A percentile compares a stretch with the other conserved stretches of the same genome.
Conservation (phyloP, 2,888 invertebrate species). For the Trachelus iudaicus region DNA sequence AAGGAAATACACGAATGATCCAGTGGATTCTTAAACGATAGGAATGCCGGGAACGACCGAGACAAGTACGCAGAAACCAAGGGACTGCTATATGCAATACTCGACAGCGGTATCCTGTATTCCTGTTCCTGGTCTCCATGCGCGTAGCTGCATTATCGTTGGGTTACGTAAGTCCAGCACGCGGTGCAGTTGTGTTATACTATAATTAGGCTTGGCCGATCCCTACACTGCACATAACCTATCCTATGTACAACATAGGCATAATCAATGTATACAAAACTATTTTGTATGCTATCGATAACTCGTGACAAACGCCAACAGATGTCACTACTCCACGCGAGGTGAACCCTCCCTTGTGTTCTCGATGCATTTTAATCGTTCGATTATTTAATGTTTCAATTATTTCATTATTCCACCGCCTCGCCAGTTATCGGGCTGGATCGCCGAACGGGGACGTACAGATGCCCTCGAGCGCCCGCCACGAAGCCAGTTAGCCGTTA, state of each 20-base stretch:
- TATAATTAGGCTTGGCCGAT: slow-evolving; percentile 47
- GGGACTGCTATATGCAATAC: neutral
- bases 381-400: neutral
- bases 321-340: neutral
- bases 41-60: neutral
- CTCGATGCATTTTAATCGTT: neutral
- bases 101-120: neutral
- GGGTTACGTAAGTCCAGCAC: slow-evolving; percentile 51
- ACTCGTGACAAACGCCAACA: neutral
- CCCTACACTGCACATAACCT: slow-evolving; percentile 23
- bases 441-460: neutral
- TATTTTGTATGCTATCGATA: neutral
- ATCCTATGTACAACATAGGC: neutral
- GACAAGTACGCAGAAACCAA: neutral
- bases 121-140: neutral
- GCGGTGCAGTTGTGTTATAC: slow-evolving; percentile 46
- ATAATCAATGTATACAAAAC: neutral
- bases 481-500: slow-evolving; percentile 29
- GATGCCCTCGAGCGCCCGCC: slow-evolving; percentile 4
- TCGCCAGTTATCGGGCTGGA: neutral
- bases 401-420: neutral
- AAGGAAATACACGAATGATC: neutral
- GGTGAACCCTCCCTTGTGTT: neutral
- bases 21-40: neutral
- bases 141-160: slow-evolving; percentile 41